These are phyloP conservation scores for Eleutherodactylus coqui DNA, from an alignment of 2,797 vertebrate species.

Conservation along the genomic window DNA sequence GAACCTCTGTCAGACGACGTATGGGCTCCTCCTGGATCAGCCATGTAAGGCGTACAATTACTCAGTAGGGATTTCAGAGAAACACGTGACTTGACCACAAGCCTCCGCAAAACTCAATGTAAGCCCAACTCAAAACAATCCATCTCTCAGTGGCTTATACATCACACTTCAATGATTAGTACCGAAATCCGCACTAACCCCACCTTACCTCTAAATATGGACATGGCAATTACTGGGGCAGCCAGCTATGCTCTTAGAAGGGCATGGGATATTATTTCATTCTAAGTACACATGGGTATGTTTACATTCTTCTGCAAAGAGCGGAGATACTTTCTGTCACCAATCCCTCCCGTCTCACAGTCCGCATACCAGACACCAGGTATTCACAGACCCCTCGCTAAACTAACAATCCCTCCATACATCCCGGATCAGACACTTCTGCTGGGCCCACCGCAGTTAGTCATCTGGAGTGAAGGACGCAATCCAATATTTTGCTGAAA, in stretches of 20 bases:
- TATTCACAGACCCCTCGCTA: not conserved
- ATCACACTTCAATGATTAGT: conserved; percentile 30
- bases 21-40: not conserved
- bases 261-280: conserved; percentile 34
- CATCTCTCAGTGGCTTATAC: conserved; percentile 42
- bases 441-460: not conserved
- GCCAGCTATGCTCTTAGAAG: conserved; percentile 31
- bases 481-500: not conserved
- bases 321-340: conserved; percentile 20
- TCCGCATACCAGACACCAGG: conserved; percentile 3
- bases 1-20: too few species aligned
- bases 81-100: not conserved
- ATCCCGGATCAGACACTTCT: not conserved
- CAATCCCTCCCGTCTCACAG: not conserved
- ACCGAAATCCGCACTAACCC: conserved; percentile 19
- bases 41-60: not conserved
- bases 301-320: conserved; percentile 40
- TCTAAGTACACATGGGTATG: conserved; percentile 42
- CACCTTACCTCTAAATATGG: conserved; percentile 53
- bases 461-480: not conserved
- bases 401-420: conserved; percentile 4
- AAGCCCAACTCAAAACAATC: conserved; percentile 20
- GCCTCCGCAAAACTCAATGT: not conserved
- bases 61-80: not conserved
- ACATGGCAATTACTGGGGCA: conserved; percentile 2